Evolutionary conservation across 2,888 invertebrate species (phyloP), one percentile per base, ranked within the genome.

Genomic region (Acanthacorydalis orientalis): DNA sequence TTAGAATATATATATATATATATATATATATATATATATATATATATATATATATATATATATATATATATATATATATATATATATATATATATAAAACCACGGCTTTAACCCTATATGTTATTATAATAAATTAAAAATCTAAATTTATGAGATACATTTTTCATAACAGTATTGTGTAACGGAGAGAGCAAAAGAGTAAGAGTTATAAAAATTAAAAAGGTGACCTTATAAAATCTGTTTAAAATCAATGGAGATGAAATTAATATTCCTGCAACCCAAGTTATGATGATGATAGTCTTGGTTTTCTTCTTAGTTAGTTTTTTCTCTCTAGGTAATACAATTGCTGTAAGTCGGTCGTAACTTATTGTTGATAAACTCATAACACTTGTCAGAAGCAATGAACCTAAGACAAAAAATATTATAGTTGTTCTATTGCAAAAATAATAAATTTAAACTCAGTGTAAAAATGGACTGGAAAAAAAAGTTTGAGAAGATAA

Each of bases 281-380:
- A 89, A 2, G 81, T 76, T 2, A 68, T 57, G 1, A 67, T 57
- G 50, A 87, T 77, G 7, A 85, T 69, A 51, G 77, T 72, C 32
- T 78, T 75, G 0, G 83, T 79, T 3, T 72, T 73, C 37, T 71
- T 69, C 44, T 73, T 72, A 1, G 78, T 80, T 44, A 88, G 64
- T 52, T 81, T 74, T 0, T 80, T 78, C 53, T 83, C 81, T 55
- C 75, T 68, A 0, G 85, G 82, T 48, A 83, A 63, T 0, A 82
- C 81, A 38, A 90, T 85, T 7, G 85, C 85, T 3, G 86, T 83
- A 23, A 90, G 68, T 15, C 90, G 74, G 59, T 90, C 88, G 57
- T 86, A 87, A 44, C 85, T 86, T 0, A 90, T 82, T 16, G 80
- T 73, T 34, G 83, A 78, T 49, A 90, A 70, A 49, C 83, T 87